Base-by-base conservation (phyloP, 1,140 invertebrate species). In the Cryptotermes secundus region DNA sequence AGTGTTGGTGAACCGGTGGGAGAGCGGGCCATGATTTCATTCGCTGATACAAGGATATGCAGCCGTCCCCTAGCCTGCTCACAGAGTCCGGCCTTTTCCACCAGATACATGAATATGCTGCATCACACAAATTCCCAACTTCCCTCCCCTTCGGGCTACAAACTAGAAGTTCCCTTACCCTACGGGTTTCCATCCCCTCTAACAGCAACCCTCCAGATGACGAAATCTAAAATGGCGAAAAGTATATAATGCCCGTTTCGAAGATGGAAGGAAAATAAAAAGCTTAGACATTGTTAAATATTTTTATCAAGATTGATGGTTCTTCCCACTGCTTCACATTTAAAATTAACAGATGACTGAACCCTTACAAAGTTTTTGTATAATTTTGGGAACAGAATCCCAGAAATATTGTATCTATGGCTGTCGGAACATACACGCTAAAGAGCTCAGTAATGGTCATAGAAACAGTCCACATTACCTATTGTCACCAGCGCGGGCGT, bases 171-270 rank as follows among this genome's bases (percentile, higher is more conserved):
- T 72, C 31, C 59, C 59, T 72, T 72, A n/a, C 59, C 59, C 59
- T 72, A 72, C 26, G 59, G 59, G 59, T 72, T 72, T 72, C 59
- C n/a, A 72, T 72, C 59, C 59, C 59, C 59, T 72, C 26, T 72
- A n/a, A 72, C 59, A n/a, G 26, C 59, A 72, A 72, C 59, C 59
- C 59, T 31, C 53, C 59, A 72, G 26, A 72, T n/a, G 26, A 72
- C 59, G 59, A 72, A 72, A 72, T 72, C 19, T 72, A 72, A 72
- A 72, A 72, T 72, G 59, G 59, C 59, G 59, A 72, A 72, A 72
- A 12, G n/a, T 72, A 31, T 31, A 72, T 72, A 72, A 72, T 72
- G 26, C 59, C 59, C 1, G 7, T 31, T 72, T 72, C n/a, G n/a
- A 31, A 72, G 26, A 14, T 9, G 1, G n/a, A 16, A 26, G n/a